Evolutionary conservation across 2,113 vertebrate genomes (phyloP), one percentile per base, ranked within the genome.

Genomic region (Poeciliopsis retropinna): DNA sequence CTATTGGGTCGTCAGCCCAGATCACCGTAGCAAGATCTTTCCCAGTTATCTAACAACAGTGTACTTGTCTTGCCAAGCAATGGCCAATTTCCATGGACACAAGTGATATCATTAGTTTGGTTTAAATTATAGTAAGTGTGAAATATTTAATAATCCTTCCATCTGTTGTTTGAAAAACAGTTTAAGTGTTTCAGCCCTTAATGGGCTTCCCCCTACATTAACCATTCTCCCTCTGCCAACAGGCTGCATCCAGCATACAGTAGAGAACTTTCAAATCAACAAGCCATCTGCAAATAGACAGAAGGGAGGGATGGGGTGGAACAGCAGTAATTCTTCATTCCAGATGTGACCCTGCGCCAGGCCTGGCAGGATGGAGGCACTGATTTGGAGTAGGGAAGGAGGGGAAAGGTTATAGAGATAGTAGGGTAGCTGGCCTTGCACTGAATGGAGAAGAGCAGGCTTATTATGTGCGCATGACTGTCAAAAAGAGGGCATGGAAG

Each of bases 321-420:
- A 93, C 83, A 82, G 94, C 91, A 94, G 93, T 94, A 91, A 92
- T 93, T 94, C 95, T 93, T 93, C 85, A 93, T 94, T 95, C 96
- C 96, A 97, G 95, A 97, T 97, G 95, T 96, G 95, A 95, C 96
- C 94, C 90, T 94, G 87, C 64, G 94, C 95, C 94, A 93, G 81
- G 80, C 83, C 72, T 88, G 85, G 89, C 85, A 82, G 73, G 87
- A 83, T 61, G 34, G 85, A 87, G 80, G 66, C 81, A 80, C 65
- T 64, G 80, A 84, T 88, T 76, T 62, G 67, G 67, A 69, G 78
- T 64, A 76, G 74, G 71, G 80, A 63, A 29, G 69, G 62, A n/a
- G 72, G 73, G 71, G 15, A 27, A 80, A 79, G 78, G 76, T 83
- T 74, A 80, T 37, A 68, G 70, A 28, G 70, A 60, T 70, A 73